Conservation (phyloP, 2,797 vertebrate genomes). For the Melanotaenia nigrans region DNA sequence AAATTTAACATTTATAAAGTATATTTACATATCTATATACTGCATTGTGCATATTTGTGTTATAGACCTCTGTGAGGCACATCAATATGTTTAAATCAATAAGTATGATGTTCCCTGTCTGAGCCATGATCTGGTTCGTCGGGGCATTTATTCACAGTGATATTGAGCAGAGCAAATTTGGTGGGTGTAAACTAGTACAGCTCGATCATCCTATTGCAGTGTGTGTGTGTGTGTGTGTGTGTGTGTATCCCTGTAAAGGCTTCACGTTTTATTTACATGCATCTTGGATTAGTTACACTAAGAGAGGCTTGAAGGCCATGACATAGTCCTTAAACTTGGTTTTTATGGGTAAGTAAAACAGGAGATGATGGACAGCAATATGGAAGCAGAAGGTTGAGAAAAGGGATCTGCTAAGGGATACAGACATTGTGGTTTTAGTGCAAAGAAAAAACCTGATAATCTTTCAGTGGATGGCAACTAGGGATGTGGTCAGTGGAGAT, state of each 20-base stretch:
- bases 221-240: constrained; percentile 44
- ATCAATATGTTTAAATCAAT: constrained; percentile 41
- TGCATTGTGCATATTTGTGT: constrained; percentile 40
- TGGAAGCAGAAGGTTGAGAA: background rate
- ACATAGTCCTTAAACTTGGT: constrained; percentile 37
- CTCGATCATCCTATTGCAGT: constrained; percentile 59
- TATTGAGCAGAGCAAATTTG: constrained; percentile 49
- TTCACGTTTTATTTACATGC: constrained; percentile 54
- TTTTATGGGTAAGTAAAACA: constrained; percentile 29
- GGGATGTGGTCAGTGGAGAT: constrained; percentile 54
- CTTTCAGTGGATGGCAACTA: constrained; percentile 54
- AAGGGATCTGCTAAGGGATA: constrained; percentile 42
- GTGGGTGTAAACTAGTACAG: constrained; percentile 26
- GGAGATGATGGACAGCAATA: constrained; percentile 21
- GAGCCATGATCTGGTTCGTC: constrained; percentile 33
- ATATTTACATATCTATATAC: constrained; percentile 47
- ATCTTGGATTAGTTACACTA: constrained; percentile 62
- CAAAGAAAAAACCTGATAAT: constrained; percentile 75
- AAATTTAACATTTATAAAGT: constrained; percentile 29
- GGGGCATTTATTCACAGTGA: constrained; percentile 69
- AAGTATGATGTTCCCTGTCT: constrained; percentile 46
- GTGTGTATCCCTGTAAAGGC: constrained; percentile 55
- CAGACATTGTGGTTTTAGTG: constrained; percentile 77
- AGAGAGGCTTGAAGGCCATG: constrained; percentile 40
- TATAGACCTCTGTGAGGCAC: constrained; percentile 64